These are phyloP conservation scores for Cydia pomonella DNA, from an alignment of 1,140 invertebrate genomes.

Conservation along the genomic window DNA sequence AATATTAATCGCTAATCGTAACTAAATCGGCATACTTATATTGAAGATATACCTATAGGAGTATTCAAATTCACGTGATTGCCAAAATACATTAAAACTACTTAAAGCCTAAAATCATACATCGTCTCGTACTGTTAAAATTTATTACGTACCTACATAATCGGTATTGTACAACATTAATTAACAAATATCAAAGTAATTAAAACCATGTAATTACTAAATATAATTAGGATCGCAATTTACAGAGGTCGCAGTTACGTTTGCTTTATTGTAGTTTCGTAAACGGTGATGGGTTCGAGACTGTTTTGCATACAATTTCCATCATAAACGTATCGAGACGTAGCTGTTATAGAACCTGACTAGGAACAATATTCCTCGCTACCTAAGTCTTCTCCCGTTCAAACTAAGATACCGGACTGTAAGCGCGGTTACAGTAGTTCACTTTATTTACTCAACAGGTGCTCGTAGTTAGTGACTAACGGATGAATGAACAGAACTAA, in stretches of 20 bases:
- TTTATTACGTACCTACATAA: too few relatives aligned
- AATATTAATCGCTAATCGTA: too few relatives aligned
- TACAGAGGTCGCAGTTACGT: not conserved
- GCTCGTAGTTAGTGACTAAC: not conserved
- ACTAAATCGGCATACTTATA: too few relatives aligned
- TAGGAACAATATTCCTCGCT: conserved; percentile 25
- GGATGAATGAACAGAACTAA: conserved; percentile 22
- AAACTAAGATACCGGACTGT: conserved; percentile 23
- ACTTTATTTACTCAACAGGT: conserved; percentile 28
- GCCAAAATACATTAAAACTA: too few relatives aligned
- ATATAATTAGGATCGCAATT: not conserved
- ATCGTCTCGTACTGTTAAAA: too few relatives aligned
- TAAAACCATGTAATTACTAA: not conserved
- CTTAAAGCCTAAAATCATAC: too few relatives aligned
- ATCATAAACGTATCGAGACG: conserved; percentile 14
- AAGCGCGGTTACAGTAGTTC: conserved; percentile 26
- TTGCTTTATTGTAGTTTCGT: conserved; percentile 18
- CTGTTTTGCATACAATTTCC: conserved; percentile 30
- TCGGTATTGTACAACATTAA: not conserved
- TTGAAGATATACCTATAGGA: too few relatives aligned
- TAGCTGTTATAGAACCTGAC: not conserved
- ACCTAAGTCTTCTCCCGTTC: not conserved
- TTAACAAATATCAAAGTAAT: not conserved
- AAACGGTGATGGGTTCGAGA: conserved; percentile 19
- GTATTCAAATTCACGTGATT: too few relatives aligned